phyloP scores from a whole-genome alignment of 1,140 invertebrate genomes.

The Euschistus heros region DNA sequence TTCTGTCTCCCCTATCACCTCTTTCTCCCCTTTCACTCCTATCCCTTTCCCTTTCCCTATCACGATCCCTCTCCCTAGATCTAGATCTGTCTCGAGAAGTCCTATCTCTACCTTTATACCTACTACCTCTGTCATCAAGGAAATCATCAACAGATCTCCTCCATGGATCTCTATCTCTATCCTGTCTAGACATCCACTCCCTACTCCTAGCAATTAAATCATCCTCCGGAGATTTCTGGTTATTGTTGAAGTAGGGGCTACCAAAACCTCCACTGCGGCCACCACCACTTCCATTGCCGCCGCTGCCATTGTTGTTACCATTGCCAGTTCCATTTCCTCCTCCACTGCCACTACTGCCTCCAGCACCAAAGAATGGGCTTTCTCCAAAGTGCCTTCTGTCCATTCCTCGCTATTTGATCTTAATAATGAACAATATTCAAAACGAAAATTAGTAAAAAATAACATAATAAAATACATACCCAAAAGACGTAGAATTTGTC shows the following conservation, averaged over 20 bases:
- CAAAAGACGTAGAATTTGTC: constrained; percentile 12
- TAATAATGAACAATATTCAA: constrained; percentile 28
- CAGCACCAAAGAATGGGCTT: constrained; percentile 13
- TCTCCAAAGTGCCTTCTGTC: constrained; percentile 25
- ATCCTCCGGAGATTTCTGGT: constrained; percentile 31
- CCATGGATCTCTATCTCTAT: constrained; percentile 26
- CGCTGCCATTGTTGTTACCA: constrained; percentile 9
- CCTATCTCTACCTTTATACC: constrained; percentile 36
- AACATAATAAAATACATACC: constrained; percentile 14
- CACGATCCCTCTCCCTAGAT: constrained; percentile 32
- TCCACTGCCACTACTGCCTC: constrained; percentile 6
- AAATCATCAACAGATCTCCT: constrained; percentile 32
- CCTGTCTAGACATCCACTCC: constrained; percentile 26
- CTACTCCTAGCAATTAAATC: constrained; percentile 36
- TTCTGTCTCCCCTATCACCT: constrained; percentile 26
- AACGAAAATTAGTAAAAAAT: constrained; percentile 25
- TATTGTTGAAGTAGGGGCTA: constrained; percentile 33
- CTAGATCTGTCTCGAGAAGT: constrained; percentile 36
- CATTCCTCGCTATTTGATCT: constrained; percentile 26
- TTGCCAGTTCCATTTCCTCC: not conserved
- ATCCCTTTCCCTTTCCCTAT: constrained; percentile 32
- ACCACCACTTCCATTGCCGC: constrained; percentile 17
- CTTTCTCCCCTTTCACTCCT: constrained; percentile 28
- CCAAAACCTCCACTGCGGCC: constrained; percentile 28
- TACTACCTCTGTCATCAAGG: constrained; percentile 34